Evolutionary conservation across 2,797 vertebrate species (phyloP), one percentile per base, ranked within the genome.

Genomic region (Threskiornis aethiopicus): DNA sequence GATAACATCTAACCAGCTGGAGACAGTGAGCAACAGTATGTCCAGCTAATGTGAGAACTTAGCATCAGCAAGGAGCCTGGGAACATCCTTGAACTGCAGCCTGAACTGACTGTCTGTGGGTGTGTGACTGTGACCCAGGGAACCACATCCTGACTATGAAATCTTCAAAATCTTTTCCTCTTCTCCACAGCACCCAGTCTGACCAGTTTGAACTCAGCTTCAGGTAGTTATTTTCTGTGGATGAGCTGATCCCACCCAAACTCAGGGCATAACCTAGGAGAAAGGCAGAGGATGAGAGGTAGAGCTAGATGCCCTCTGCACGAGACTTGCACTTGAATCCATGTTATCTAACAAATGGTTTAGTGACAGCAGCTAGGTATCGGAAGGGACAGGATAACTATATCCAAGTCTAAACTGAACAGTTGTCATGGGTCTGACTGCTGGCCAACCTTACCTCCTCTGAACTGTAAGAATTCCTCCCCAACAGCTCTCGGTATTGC

Each of bases 361-460:
- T 64, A 66, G 29, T 64, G 55, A 79, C 59, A 87, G 86, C 86
- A 94, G 44, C 55, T 73, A 54, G 71, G 26, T 83, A 64, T 77
- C 10, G 1, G 80, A 77, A 89, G 61, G 55, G 51, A 82, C 54
- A 37, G 55, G 20, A 73, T 61, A 79, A 90, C 76, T 33, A 42
- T 81, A 44, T 49, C 39, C 4, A 6, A 73, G 51, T 61, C 89
- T 85, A 54, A 88, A 83, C 54, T 31, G 62, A 85, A 37, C 49
- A 88, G 73, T 91, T 89, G 81, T 75, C 91, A 81, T 51, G 78
- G 85, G n/a, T 66, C 89, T 96, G 93, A 94, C 78, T 95, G 79
- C 95, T 96, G 93, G 96, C 95, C 94, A 97, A 82, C 72, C 88
- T 92, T 91, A 87, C 95, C 93, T 95, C 92, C 95, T 96, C 96